Evolutionary conservation across 1,140 invertebrate species (phyloP), one percentile per base, ranked within the genome.

Genomic region (Platyura marginata): DNA sequence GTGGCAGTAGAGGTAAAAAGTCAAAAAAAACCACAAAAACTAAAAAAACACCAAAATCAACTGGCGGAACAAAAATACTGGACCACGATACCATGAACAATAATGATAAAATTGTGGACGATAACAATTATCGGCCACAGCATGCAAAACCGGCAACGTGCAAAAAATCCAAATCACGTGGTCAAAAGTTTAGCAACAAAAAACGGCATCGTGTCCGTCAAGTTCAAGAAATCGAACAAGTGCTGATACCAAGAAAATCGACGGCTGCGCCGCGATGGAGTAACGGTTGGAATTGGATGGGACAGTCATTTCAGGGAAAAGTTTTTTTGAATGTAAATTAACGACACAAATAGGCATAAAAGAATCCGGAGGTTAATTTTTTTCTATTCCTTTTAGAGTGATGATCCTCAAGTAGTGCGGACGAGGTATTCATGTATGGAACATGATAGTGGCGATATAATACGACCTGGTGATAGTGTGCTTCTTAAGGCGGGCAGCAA

Each of bases 241-340:
- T 52, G 45, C 58, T 49, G 51, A 65, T 48, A 33, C 61, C 41
- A 54, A 55, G 44, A 23, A 69, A 57, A 50, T 53, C 61, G 8
- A 62, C 68, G 47, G 60, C 67, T 20, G 66, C 69, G 47, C 81
- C 82, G 3, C 79, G 79, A 46, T 89, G 84, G 81, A 86, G 81
- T 49, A 90, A 92, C 53, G 88, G 88, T 4, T 94, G 89, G 89
- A 77, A 72, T 41, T 93, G 86, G 83, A 77, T 85, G 53, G 88
- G 89, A 23, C 74, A 85, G 51, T 67, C 82, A 9, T 84, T 78
- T 51, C 70, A 87, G 53, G 77, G 79, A 36, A 81, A 80, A 69
- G 82, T 93, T 49, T 89, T 81, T 65, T 65, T 91, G 50, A 85
- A 82, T 65, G 88, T 92, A 67, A 79, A 75, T 74, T 42, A 29